Evolutionary conservation across 2,113 vertebrate species (phyloP).

Genomic region (Paraplagusia blochii): DNA sequence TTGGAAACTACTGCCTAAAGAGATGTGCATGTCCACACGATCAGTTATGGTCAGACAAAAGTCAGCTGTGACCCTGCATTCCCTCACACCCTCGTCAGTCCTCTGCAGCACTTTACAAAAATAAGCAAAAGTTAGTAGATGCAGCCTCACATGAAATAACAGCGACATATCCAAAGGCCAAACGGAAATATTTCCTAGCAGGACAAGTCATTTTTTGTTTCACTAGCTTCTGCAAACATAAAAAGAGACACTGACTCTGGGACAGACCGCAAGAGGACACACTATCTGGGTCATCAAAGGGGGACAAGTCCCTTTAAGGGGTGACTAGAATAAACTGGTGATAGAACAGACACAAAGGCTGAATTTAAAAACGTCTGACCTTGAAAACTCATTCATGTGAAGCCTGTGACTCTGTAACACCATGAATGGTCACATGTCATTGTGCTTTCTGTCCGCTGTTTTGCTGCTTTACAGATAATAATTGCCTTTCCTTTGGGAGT

Average conservation of each 20-base stretch:
- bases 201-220: conserved; percentile 46
- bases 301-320: conserved; percentile 18
- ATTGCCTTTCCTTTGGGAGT: not conserved
- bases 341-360: not conserved
- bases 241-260: not conserved
- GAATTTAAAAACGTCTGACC: conserved; percentile 1
- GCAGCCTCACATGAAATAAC: conserved; percentile 61
- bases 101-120: conserved; percentile 51
- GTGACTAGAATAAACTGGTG: conserved; percentile 11
- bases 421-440: not conserved
- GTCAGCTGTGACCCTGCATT: conserved; percentile 29
- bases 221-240: conserved; percentile 6
- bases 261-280: conserved; percentile 2
- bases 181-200: conserved; percentile 41
- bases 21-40: conserved; percentile 13
- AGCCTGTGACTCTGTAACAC: not conserved
- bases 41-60: not conserved
- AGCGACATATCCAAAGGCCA: conserved; percentile 58
- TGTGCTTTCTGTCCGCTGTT: not conserved
- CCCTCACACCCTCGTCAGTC: conserved; percentile 35
- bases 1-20: conserved; percentile 21
- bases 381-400: not conserved
- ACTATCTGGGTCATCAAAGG: conserved; percentile 19
- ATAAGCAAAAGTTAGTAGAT: conserved; percentile 44
- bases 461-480: not conserved